A percentile compares a stretch with the other conserved stretches of the same genome.
Evolutionary conservation across 2,888 invertebrate genomes (phyloP).

Genomic region (Drosophila siamana): DNA sequence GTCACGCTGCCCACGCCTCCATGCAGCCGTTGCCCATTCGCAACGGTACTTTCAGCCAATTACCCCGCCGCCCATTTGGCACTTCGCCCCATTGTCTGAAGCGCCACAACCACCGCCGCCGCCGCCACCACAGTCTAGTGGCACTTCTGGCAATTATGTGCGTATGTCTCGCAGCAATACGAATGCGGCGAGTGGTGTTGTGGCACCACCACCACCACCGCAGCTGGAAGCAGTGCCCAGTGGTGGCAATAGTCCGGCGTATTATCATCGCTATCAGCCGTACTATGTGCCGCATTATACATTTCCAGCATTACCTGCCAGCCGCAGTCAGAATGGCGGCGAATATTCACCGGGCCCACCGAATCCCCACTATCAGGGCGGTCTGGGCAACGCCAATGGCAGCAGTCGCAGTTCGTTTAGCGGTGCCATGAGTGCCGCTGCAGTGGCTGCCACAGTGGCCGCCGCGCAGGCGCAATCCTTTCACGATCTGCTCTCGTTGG

Average conservation of each 20-base stretch:
- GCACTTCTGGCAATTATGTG: constrained; percentile 21
- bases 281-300: constrained; percentile 72
- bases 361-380: constrained; percentile 70
- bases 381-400: constrained; percentile 50
- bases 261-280: constrained; percentile 70
- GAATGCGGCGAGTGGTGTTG: constrained; percentile 20
- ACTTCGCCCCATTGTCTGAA: constrained; percentile 29
- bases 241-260: constrained; percentile 58
- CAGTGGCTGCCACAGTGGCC: constrained; percentile 68
- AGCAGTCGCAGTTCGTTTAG: constrained; percentile 74
- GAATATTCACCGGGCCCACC: constrained; percentile 44
- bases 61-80: constrained; percentile 69
- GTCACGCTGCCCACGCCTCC: constrained; percentile 64
- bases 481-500: constrained; percentile 59
- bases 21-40: constrained; percentile 52
- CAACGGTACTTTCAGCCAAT: constrained; percentile 72
- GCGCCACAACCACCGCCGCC: constrained; percentile 28
- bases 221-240: constrained; percentile 25
- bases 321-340: constrained; percentile 29
- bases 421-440: constrained; percentile 71
- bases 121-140: constrained; percentile 8
- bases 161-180: constrained; percentile 29
- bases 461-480: constrained; percentile 68
- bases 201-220: constrained; percentile 1
- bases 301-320: constrained; percentile 60